Evolutionary conservation across 2,797 vertebrate genomes (phyloP), one percentile per base, ranked within the genome.

Genomic region (Ispidina lecontei): DNA sequence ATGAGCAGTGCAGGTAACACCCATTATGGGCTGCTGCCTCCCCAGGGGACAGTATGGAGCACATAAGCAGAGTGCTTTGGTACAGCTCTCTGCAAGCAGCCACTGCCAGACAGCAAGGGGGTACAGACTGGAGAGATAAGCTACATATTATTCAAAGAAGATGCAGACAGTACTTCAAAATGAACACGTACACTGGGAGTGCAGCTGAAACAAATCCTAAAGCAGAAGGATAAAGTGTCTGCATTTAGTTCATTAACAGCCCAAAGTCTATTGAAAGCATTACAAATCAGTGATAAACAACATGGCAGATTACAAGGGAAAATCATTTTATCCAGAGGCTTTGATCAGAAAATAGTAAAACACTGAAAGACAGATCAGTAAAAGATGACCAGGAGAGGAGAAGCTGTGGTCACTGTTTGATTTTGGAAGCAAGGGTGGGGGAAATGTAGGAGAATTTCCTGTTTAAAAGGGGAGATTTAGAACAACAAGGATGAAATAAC

Each of bases 271-370:
- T 14, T 47, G 20, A 75, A 63, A 26, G 64, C 29, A 59, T 28
- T 43, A 60, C 7, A 52, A 41, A 91, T 58, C 2, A 55, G 18
- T 9, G 22, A 60, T 46, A 94, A 91, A 52, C 14, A 44, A 62
- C 18, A 2, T 7, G 33, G 33, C n/a, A 87, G 46, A 49, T 37
- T 47, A 65, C 31, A 81, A 86, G 7, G 26, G 19, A 25, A 65
- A 84, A 84, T 14, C 7, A 47, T 76, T 91, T 75, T 63, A 76
- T 16, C 16, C 25, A 76, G n/a, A 90, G 17, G 11, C 22, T 63
- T 75, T 84, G 35, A 82, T 19, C 21, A 75, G 41, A 89, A 87
- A 89, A 14, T 19, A 54, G 19, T 62, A 86, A 85, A 81, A 4
- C 46, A 81, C 41, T 43, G 33, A 68, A 4, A 49, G 14, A 14